Percentiles rank a stretch among this genome's conserved stretches.
phyloP scores from a whole-genome alignment of 2,113 vertebrate species.

The Mionectes macconnelli region DNA sequence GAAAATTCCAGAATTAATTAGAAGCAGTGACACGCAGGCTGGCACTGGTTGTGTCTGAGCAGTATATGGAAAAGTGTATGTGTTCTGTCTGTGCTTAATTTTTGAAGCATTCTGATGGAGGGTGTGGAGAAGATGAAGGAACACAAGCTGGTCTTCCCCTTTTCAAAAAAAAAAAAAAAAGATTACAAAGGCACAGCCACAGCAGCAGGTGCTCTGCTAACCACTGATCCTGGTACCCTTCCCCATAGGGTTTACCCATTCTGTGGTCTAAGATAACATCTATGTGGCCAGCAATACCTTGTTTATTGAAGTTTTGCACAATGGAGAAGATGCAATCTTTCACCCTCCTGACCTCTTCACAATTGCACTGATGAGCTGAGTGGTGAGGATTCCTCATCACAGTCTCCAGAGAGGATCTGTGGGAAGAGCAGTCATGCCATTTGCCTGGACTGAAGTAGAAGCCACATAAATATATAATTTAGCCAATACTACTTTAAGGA shows the following conservation, averaged over 20 bases:
- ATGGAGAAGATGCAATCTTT: not conserved
- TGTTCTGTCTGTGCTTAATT: not conserved
- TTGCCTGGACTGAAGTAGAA: not conserved
- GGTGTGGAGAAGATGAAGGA: not conserved
- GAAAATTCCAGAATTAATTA: slow-evolving; percentile 1
- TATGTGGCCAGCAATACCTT: not conserved
- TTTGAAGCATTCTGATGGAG: not conserved
- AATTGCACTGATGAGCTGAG: not conserved
- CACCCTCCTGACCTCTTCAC: not conserved
- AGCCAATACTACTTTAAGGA: not conserved
- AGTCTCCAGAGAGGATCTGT: not conserved
- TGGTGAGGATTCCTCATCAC: not conserved
- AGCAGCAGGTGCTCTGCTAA: not conserved
- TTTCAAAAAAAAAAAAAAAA: not conserved
- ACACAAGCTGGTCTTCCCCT: not conserved
- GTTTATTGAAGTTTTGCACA: not conserved
- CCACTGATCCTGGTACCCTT: not conserved
- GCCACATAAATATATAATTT: not conserved
- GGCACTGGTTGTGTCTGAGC: not conserved
- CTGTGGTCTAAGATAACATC: not conserved
- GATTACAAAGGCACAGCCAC: no score
- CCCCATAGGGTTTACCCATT: not conserved
- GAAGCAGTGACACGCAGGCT: not conserved
- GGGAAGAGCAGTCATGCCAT: not conserved
- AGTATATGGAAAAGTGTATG: not conserved